Base-by-base conservation (phyloP, 2,797 vertebrate genomes). In the Aulostomus chinensis region DNA sequence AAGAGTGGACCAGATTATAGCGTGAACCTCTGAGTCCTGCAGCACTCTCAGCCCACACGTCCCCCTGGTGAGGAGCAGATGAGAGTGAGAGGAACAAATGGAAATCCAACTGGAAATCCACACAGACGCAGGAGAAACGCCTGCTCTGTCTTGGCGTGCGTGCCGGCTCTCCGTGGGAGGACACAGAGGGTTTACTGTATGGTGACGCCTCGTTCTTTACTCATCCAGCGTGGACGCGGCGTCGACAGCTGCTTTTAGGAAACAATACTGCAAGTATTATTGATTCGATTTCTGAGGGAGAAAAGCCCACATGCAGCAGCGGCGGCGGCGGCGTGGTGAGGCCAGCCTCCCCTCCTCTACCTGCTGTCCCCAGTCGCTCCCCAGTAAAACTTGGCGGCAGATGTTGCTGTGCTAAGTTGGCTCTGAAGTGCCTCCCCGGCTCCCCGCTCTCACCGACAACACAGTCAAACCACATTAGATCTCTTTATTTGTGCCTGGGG, bases 401-500 rank as follows among this genome's bases (percentile, higher is more conserved):
- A 95, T 99, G 97, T 94, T 92, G 85, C 80, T 11, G 87, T 55
- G 63, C 80, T 83, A 89, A 93, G 92, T 92, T 91, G 94, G 91
- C 95, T 97, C 94, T 96, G 95, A 96, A 97, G 95, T 94, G 93
- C 88, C 89, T 94, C 90, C 89, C 83, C 55, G 65, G 71, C 86
- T 90, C 92, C 91, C 93, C 78, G 68, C 33, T 90, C 91, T 93
- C 93, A 90, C 92, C 92, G 84, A 86, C 93, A 88, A 84, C 85
- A 85, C 91, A 96, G 95, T 96, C 95, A 93, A 86, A 91, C 89
- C 79, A 67, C 84, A 91, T 97, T 81, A 97, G 93, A 96, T 97
- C 93, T 95, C 93, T 92, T 89, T 90, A 89, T 95, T 93, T 95
- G 93, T 89, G 97, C 97, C 96, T 65, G 80, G 88, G 96, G 97